Base-by-base conservation (phyloP, 1,140 invertebrate species). In the Anastrepha obliqua region DNA sequence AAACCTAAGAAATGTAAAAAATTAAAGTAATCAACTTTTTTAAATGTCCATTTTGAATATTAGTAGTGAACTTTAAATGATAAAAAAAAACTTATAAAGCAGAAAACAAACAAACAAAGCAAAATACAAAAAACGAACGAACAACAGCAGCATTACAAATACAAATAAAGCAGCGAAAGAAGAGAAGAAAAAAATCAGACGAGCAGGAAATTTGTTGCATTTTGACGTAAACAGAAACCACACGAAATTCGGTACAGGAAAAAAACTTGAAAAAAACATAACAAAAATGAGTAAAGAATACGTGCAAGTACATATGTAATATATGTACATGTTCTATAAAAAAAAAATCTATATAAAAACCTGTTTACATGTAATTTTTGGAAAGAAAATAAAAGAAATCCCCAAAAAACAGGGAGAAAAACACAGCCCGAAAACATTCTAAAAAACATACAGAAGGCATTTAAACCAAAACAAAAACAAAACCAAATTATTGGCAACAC, bases 41-140 rank as follows among this genome's bases (percentile, higher is more conserved):
- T 86, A 86, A 86, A 86, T 86, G 85, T 86, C 85, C 85, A 86
- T 86, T 86, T 81, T 86, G 85, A 60, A 86, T 86, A 86, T 86
- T 81, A 55, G 74, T 81, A 81, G 74, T 81, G 74, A 81, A 81
- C 17, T 81, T 81, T 81, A 81, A 81, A 81, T 29, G 74, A 81
- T 55, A 55, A 81, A 64, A 64, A 39, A 29, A 67, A 81, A 81
- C 55, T 42, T 81, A 81, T 81, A 51, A 67, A 86, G 13, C 20
- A 60, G 29, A 86, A 59, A 29, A 59, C 15, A n/a, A n/a, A 62
- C 29, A 29, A 29, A 29, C 29, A 29, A 29, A 29, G 29, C 29
- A 29, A 29, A 29, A 29, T 29, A 29, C 29, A 29, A 29, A 29
- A 29, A 29, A 29, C 29, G 29, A 29, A 29, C 29, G 29, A 29